Evolutionary conservation across 2,113 vertebrate genomes (phyloP).

Genomic region (Sceloporus undulatus): DNA sequence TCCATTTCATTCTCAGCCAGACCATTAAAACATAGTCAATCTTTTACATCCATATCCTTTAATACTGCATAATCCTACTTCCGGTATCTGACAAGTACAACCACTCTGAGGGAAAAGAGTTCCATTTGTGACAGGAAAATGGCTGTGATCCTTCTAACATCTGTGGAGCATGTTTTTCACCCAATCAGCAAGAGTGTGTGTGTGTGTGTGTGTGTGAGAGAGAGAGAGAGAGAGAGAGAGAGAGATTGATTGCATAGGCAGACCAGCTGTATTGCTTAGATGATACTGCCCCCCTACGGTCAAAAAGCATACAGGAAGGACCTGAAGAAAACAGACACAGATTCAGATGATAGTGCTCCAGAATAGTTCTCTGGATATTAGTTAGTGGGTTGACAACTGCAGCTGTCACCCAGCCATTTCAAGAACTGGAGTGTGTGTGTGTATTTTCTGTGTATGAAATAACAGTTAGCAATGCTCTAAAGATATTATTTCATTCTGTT

Average conservation of each 20-base stretch:
- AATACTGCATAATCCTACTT: constrained; percentile 30
- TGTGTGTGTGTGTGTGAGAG: too few relatives aligned
- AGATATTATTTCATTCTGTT: too few relatives aligned
- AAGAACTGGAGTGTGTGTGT: not conserved
- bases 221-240: not conserved
- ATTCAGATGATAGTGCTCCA: not conserved
- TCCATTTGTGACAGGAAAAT: not conserved
- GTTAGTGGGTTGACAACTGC: not conserved
- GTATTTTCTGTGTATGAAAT: too few relatives aligned
- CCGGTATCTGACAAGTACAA: constrained; percentile 22
- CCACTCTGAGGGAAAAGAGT: not conserved
- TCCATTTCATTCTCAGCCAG: constrained; percentile 62
- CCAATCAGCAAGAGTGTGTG: not conserved
- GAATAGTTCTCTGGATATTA: not conserved
- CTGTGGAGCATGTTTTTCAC: not conserved
- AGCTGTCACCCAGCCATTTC: not conserved
- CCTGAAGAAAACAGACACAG: fast-evolving
- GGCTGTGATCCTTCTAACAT: not conserved
- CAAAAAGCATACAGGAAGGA: not conserved
- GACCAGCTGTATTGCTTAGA: constrained; percentile 13
- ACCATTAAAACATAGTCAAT: constrained; percentile 28
- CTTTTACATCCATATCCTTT: constrained; percentile 41
- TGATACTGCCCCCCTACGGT: constrained; percentile 68
- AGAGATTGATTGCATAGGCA: too few relatives aligned
- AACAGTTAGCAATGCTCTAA: too few relatives aligned